These are phyloP conservation scores for Leptinotarsa defecta DNA, from an alignment of 1,140 invertebrate genomes.

Conservation along the genomic window DNA sequence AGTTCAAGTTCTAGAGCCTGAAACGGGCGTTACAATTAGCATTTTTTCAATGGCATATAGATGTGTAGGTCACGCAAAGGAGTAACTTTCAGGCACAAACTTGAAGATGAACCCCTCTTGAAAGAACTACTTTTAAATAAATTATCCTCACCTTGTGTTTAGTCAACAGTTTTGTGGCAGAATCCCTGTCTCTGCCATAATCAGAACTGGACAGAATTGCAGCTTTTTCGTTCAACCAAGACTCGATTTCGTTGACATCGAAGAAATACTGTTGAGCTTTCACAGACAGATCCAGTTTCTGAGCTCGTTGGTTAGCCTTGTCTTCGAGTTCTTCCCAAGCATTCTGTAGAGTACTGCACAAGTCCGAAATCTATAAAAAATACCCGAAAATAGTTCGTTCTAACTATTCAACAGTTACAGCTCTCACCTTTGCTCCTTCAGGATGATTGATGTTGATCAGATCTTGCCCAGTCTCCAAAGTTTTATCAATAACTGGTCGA, in stretches of 20 bases:
- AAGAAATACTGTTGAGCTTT: constrained; percentile 89
- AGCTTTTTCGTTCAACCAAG: constrained; percentile 88
- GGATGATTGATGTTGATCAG: constrained; percentile 77
- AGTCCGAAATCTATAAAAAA: constrained; percentile 62
- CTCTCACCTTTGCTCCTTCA: constrained; percentile 70
- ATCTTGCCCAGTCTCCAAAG: constrained; percentile 71
- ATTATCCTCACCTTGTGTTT: constrained; percentile 78
- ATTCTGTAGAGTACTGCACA: constrained; percentile 67
- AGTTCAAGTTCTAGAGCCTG: constrained; percentile 88
- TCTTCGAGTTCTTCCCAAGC: constrained; percentile 74
- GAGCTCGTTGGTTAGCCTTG: constrained; percentile 72
- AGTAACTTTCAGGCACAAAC: too few species aligned
- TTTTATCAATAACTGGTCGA: constrained; percentile 80
- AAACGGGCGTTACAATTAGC: constrained; percentile 9
- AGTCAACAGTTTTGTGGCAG: constrained; percentile 87
- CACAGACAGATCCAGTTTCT: constrained; percentile 81
- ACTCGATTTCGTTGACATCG: constrained; percentile 90
- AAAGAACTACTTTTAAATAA: too few species aligned
- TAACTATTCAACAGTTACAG: too few species aligned
- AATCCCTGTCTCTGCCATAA: constrained; percentile 85
- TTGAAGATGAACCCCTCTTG: too few species aligned
- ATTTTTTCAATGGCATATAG: too few species aligned
- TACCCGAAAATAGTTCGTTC: background rate
- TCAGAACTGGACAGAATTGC: constrained; percentile 81
- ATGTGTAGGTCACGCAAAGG: too few species aligned